Evolutionary conservation across 2,888 invertebrate genomes (phyloP).

Genomic region (Pristionchus arcanus): DNA sequence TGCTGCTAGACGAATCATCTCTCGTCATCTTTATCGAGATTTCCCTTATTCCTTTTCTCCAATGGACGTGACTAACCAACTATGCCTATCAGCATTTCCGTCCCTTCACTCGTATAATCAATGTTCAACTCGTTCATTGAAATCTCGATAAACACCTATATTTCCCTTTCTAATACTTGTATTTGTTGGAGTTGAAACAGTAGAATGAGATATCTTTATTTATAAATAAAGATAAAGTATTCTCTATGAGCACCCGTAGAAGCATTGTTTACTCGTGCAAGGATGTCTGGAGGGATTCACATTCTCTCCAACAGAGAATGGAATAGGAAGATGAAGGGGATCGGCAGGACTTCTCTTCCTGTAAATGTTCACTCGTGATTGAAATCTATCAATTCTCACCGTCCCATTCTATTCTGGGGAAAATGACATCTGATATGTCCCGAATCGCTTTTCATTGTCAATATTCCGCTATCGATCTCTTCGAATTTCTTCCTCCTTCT

Average conservation of each 20-base stretch:
- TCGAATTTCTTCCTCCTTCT: neutral
- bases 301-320: constrained; percentile 40
- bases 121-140: constrained; percentile 41
- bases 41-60: neutral
- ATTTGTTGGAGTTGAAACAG: too few relatives aligned
- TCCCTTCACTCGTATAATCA: constrained; percentile 1
- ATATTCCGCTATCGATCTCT: neutral
- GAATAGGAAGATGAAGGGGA: constrained; percentile 35
- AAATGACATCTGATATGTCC: constrained; percentile 23
- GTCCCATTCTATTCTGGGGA: constrained; percentile 12
- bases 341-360: constrained; percentile 22
- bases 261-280: constrained; percentile 14
- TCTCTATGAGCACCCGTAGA: constrained; percentile 28
- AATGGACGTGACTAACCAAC: neutral
- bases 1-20: constrained; percentile 6
- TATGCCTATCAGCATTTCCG: neutral
- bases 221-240: too few relatives aligned
- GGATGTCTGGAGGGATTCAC: constrained; percentile 44
- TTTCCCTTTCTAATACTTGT: constrained; percentile 55
- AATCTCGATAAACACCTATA: constrained; percentile 52
- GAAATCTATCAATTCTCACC: neutral
- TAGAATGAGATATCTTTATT: too few relatives aligned
- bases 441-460: neutral
- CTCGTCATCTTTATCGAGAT: neutral
- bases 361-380: neutral